Evolutionary conservation across 1,140 invertebrate genomes (phyloP).

Genomic region (Psilanteris sp.): DNA sequence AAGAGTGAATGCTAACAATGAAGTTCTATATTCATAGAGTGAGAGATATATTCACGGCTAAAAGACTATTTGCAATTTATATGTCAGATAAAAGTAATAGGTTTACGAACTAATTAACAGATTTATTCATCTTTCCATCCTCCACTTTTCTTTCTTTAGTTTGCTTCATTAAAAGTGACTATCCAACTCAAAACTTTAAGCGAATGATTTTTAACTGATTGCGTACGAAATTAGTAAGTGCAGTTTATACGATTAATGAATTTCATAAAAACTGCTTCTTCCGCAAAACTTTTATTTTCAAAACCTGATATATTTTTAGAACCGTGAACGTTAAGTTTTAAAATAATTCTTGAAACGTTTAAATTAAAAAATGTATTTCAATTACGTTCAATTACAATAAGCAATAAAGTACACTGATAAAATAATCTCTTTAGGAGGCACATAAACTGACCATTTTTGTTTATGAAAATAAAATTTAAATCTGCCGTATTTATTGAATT

Average conservation of each 20-base stretch:
- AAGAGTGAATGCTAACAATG: slow-evolving; percentile 67
- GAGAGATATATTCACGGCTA: slow-evolving; percentile 55
- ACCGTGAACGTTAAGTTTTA: too few species aligned
- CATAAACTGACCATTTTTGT: too few species aligned
- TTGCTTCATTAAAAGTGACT: slow-evolving; percentile 50
- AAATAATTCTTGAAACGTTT: too few species aligned
- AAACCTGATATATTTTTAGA: too few species aligned
- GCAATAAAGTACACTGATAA: too few species aligned
- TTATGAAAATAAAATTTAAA: too few species aligned
- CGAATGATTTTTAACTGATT: slow-evolving; percentile 53
- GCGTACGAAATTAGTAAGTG: slow-evolving; percentile 37
- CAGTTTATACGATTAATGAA: neutral
- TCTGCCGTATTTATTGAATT: too few species aligned
- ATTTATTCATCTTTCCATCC: slow-evolving; percentile 43
- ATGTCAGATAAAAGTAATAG: slow-evolving; percentile 53
- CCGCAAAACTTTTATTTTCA: too few species aligned
- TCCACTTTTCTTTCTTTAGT: slow-evolving; percentile 31
- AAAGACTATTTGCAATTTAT: slow-evolving; percentile 58
- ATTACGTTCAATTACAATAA: too few species aligned
- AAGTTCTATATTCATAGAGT: slow-evolving; percentile 49
- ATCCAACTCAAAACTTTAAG: slow-evolving; percentile 7
- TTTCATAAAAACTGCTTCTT: neutral
- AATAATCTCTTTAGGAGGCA: too few species aligned
- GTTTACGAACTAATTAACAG: slow-evolving; percentile 60
- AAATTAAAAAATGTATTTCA: too few species aligned